A percentile compares a stretch with the other conserved stretches of the same genome.
These are phyloP conservation scores for Amiota minor DNA, from an alignment of 2,888 invertebrate species.

Conservation along the genomic window DNA sequence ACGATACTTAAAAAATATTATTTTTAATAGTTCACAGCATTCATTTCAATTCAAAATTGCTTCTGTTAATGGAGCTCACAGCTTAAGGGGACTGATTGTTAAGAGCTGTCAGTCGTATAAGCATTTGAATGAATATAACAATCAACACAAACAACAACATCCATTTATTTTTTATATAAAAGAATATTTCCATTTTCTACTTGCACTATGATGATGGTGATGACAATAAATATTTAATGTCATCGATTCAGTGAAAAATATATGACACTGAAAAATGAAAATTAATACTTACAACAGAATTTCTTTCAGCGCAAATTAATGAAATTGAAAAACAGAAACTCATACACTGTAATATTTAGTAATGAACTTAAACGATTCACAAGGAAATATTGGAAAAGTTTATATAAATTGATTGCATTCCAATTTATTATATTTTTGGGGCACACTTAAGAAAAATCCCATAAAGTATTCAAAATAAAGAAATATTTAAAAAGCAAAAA, in stretches of 20 bases:
- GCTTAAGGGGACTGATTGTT: not conserved
- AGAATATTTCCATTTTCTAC: not conserved
- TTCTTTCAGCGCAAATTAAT: not conserved
- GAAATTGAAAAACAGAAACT: not conserved
- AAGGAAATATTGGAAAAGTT: not conserved
- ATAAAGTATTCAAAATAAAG: constrained; percentile 1
- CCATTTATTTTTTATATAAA: not conserved
- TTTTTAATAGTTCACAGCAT: constrained; percentile 13
- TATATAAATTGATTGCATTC: constrained; percentile 1
- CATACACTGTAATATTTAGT: not conserved
- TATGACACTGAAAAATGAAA: not conserved
- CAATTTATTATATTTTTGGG: not conserved
- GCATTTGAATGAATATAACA: constrained; percentile 12
- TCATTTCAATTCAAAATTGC: constrained; percentile 3
- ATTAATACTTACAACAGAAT: constrained; percentile 13
- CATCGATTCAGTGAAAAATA: not conserved
- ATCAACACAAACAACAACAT: constrained; percentile 19
- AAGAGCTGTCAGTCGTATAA: not conserved
- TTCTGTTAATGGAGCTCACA: not conserved
- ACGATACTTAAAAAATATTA: constrained; percentile 26
- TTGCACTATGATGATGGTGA: not conserved
- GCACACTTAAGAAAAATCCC: not conserved
- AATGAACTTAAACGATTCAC: constrained; percentile 16
- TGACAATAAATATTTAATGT: constrained; percentile 15
- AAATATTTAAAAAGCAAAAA: constrained; percentile 8